A percentile compares a stretch with the other conserved stretches of the same genome.
These are phyloP conservation scores for Hirudo medicinalis DNA, from an alignment of 1,140 invertebrate species.

Conservation along the genomic window DNA sequence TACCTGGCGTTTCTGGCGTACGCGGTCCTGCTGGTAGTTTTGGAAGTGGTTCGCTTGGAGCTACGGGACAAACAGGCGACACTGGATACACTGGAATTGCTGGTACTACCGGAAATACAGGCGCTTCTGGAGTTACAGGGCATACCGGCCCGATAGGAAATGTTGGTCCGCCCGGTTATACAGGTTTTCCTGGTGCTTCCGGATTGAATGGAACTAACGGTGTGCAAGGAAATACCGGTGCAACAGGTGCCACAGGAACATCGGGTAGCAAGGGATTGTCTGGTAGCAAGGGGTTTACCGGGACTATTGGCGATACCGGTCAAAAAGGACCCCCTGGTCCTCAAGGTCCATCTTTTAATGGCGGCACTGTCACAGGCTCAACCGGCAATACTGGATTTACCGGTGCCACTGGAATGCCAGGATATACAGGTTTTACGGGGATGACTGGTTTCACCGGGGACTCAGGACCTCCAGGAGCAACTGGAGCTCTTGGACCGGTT, in stretches of 20 bases:
- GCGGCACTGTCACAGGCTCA: not conserved
- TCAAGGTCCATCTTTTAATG: not conserved
- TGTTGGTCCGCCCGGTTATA: not conserved
- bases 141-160: not conserved
- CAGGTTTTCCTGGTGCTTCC: not conserved
- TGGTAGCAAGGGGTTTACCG: slow-evolving; percentile 8
- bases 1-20: slow-evolving; percentile 2
- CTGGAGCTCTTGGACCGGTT: not conserved
- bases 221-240: not conserved
- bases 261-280: not conserved
- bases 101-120: slow-evolving; percentile 10
- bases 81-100: slow-evolving; percentile 9
- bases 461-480: not conserved
- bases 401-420: slow-evolving; percentile 8
- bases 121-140: slow-evolving; percentile 3
- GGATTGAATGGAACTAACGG: not conserved
- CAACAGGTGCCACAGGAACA: slow-evolving; percentile 14
- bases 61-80: not conserved
- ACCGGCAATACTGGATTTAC: not conserved
- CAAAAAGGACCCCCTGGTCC: slow-evolving; percentile 1
- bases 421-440: not conserved
- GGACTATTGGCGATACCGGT: slow-evolving; percentile 3
- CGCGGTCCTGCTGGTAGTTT: not conserved
- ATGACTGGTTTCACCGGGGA: not conserved
- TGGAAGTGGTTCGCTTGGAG: not conserved